These are phyloP conservation scores for Sitta carolinensis DNA, from an alignment of 2,797 vertebrate genomes.

Conservation along the genomic window DNA sequence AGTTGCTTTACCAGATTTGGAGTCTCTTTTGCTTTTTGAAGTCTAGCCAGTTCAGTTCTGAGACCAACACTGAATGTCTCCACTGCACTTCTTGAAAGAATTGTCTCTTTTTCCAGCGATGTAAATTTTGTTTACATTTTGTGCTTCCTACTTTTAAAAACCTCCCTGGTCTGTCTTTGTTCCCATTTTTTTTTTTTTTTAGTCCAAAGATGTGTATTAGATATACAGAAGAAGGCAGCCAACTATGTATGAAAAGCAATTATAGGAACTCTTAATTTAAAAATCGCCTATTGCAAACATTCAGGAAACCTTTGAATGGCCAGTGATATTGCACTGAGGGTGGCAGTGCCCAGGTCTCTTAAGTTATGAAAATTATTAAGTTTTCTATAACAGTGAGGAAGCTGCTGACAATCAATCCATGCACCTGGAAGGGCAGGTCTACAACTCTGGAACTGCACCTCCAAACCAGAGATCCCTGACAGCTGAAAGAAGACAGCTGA, in stretches of 20 bases:
- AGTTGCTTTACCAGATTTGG: slow-evolving; percentile 43
- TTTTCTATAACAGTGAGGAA: neutral
- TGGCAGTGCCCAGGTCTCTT: neutral
- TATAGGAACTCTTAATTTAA: neutral
- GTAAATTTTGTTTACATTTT: slow-evolving; percentile 55
- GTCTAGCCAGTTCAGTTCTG: slow-evolving; percentile 12
- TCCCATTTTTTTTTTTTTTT: neutral
- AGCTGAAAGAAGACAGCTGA: neutral
- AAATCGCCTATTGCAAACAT: neutral
- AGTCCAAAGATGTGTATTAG: slow-evolving; percentile 17
- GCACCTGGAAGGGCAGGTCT: neutral
- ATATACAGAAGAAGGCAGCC: neutral
- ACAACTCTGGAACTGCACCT: neutral
- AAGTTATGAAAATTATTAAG: neutral
- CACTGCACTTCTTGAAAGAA: slow-evolving; percentile 22
- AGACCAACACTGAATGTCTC: slow-evolving; percentile 16
- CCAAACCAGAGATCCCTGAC: neutral
- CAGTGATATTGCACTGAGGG: neutral
- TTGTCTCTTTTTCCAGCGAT: slow-evolving; percentile 33
- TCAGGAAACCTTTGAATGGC: neutral
- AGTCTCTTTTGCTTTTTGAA: slow-evolving; percentile 37
- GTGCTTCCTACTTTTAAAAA: slow-evolving; percentile 33
- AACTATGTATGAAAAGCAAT: neutral
- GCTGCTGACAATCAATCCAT: neutral
- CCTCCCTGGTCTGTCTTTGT: slow-evolving; percentile 11